phyloP scores from a whole-genome alignment of 2,797 vertebrate genomes.

The Epinephelus coioides region DNA sequence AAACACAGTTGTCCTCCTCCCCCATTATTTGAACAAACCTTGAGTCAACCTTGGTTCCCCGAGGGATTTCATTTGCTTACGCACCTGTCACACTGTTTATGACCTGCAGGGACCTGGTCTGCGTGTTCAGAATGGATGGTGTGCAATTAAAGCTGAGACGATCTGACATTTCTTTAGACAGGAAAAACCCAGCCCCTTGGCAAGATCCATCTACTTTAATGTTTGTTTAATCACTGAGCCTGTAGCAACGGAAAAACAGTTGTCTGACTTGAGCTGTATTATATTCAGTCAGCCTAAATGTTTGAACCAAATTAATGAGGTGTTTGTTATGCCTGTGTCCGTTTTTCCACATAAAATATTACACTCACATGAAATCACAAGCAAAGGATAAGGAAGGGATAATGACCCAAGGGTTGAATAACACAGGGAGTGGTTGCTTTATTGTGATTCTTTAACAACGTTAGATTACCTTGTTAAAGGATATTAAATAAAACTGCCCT shows the following conservation, averaged over 20 bases:
- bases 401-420: background rate
- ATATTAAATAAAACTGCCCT: background rate
- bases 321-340: conserved; percentile 5
- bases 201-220: background rate
- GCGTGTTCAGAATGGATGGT: conserved; percentile 14
- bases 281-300: conserved; percentile 1
- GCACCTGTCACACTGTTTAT: conserved; percentile 26
- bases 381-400: background rate
- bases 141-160: conserved; percentile 25
- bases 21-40: conserved; percentile 42
- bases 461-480: background rate
- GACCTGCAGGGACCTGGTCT: conserved; percentile 11
- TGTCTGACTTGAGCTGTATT: background rate
- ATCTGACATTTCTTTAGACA: conserved; percentile 3
- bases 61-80: conserved; percentile 40
- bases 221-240: conserved; percentile 11
- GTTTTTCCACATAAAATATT: conserved; percentile 17
- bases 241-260: background rate
- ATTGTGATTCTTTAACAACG: background rate
- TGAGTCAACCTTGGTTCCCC: conserved; percentile 25
- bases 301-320: conserved; percentile 11
- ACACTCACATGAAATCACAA: conserved; percentile 3
- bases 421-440: background rate
- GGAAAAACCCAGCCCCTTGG: background rate
- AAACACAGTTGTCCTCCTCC: conserved; percentile 12